Base-by-base conservation (phyloP, 2,888 invertebrate genomes). In the Cryptosula pallasiana region DNA sequence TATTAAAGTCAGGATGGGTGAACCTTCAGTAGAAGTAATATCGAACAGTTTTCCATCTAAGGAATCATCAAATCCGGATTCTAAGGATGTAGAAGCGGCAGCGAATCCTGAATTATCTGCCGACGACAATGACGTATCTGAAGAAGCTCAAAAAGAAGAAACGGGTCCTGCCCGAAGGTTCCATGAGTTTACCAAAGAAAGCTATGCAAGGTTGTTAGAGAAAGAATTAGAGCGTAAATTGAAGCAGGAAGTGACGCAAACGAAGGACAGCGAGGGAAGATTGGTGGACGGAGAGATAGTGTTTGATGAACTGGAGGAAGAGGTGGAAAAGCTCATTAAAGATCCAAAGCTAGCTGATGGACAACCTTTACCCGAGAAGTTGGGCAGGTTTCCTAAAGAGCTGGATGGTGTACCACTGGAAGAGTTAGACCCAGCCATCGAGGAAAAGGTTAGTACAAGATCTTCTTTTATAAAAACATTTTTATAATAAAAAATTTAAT, bases 351-450 rank as follows among this genome's bases (percentile, higher is more conserved):
- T 95, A 75, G 92, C 91, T 83, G 95, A 95, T 84, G 95, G 95
- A 71, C 92, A 92, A 77, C 88, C 92, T 71, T 88, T 95, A 81
- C 94, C 94, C 76, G 88, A 90, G 81, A 93, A 93, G 87, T 63
- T 74, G n/a, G 94, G 94, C 86, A 93, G 93, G 73, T 94, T 95
- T 87, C 94, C 95, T 78, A 88, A 89, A 80, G 90, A 91, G 80
- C 90, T 94, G 81, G 93, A 93, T 83, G 95, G 95, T 76, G 90
- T 91, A 80, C 95, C 95, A 77, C 89, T 96, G 79, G 95, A 95
- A 87, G 95, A 96, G 87, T 93, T 96, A 84, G 95, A 95, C 88
- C 93, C 91, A 86, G 93, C 94, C 85, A 94, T 95, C 84, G 94
- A 93, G 84, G 95, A 95, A 86, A 95, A 95, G 93, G 95, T 95